Conservation (phyloP, 2,888 invertebrate genomes). For the Heliothis peltigera region DNA sequence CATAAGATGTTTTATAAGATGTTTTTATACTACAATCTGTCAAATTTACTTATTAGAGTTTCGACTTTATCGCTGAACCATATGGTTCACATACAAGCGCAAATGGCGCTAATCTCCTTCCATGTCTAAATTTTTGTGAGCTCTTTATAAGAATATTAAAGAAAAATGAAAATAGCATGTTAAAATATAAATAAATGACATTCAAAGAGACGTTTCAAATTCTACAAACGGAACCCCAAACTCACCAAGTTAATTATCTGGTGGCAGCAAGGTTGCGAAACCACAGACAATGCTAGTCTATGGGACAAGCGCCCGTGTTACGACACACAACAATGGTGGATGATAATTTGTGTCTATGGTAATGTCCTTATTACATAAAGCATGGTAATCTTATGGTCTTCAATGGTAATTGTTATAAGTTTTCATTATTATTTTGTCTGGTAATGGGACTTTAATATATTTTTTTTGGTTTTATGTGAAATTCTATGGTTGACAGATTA, state of each 20-base stretch:
- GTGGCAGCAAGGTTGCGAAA: slow-evolving; percentile 62
- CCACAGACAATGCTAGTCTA: slow-evolving; percentile 66
- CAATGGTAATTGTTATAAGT: slow-evolving; percentile 49
- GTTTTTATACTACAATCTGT: no score
- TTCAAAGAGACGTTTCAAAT: background rate
- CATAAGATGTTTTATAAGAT: no score
- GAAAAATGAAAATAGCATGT: background rate
- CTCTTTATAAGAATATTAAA: slow-evolving; percentile 10
- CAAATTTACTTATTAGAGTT: no score
- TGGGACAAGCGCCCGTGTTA: slow-evolving; percentile 66
- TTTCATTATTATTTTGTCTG: slow-evolving; percentile 28
- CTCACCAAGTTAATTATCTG: slow-evolving; percentile 55
- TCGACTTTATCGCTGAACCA: no score
- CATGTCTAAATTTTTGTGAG: no score
- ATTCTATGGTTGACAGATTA: background rate
- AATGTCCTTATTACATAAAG: slow-evolving; percentile 62
- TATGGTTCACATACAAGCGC: no score
- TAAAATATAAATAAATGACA: no score
- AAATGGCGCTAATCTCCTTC: no score
- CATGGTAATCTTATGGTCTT: slow-evolving; percentile 48
- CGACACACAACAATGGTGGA: slow-evolving; percentile 64
- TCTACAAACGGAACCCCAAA: slow-evolving; percentile 38
- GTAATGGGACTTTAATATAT: background rate
- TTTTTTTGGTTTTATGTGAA: slow-evolving; percentile 14
- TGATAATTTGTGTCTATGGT: slow-evolving; percentile 62